Base-by-base conservation (phyloP, 2,113 vertebrate genomes). In the Sterrhoptilus dennistouni region DNA sequence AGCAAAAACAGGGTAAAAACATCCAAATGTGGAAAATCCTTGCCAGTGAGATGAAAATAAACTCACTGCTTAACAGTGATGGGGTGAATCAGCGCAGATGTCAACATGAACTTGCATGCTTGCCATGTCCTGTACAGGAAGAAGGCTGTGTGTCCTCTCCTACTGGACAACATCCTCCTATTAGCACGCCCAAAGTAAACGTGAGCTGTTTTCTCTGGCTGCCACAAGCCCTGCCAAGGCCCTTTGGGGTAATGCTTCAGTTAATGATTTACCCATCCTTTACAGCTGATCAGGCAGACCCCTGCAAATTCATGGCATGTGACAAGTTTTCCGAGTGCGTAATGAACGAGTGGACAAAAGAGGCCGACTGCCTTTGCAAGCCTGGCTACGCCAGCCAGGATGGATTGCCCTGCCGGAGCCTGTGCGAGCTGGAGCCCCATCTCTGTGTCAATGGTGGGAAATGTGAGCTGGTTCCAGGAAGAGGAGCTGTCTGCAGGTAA, bases 261-360 rank as follows among this genome's bases (percentile, higher is more conserved):
- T 42, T 95, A 91, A 95, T 24, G n/a, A 84, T 74, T 82, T 83
- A 24, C 36, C 63, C 76, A 18, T 44, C 93, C 74, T 92, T 96
- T 97, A 19, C 98, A 99, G 99, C 98, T n/a, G 99, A 99, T 76
- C 98, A 95, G 95, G 98, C 98, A 12, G 98, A 99, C 54, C 98
- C 98, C 35, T 99, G 99, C 97, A 99, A 98, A 95, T 99, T 99
- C 97, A 96, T 98, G 98, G 98, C 98, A 17, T 99, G 99, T 17
- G 98, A 98, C 0, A 93, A 98, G 57, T 98, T 98, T 42, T 98
- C 99, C 0, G 97, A 97, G 75, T 99, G 99, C 52, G 9, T 97
- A 31, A 96, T 87, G 77, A 98, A 98, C 15, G 80, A 97, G 72
- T 47, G 96, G 97, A 98, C 97, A 1, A 93, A 93, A 28, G 99